Evolutionary conservation across 2,888 invertebrate species (phyloP).

Genomic region (Stenodema calcarata): DNA sequence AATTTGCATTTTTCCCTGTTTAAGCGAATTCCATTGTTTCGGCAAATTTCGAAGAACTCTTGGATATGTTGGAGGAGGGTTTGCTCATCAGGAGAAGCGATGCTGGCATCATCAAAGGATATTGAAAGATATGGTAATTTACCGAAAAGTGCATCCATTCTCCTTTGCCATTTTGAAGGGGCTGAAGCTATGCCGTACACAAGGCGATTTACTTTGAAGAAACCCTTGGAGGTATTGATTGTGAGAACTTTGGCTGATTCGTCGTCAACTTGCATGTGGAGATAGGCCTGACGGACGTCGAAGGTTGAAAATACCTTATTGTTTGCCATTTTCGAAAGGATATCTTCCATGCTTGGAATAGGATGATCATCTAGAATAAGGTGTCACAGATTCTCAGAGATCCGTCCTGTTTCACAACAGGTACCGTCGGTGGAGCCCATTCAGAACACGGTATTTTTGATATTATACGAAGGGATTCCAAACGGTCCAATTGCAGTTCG

Average conservation of each 20-base stretch:
- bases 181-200: not conserved
- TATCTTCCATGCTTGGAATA: slow-evolving; percentile 20
- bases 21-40: not conserved
- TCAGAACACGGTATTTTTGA: slow-evolving; percentile 53
- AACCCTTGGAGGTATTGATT: slow-evolving; percentile 45
- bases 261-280: slow-evolving; percentile 21
- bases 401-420: not conserved
- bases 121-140: not conserved
- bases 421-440: slow-evolving; percentile 59
- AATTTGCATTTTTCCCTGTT: not conserved
- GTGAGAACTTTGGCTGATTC: slow-evolving; percentile 27
- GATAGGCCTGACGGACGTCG: slow-evolving; percentile 40
- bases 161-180: not conserved
- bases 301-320: slow-evolving; percentile 38
- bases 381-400: slow-evolving; percentile 47
- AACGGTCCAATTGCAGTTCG: not conserved
- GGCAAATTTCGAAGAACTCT: not conserved
- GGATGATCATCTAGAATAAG: slow-evolving; percentile 20
- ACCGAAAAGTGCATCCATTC: not conserved
- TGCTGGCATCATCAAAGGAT: not conserved
- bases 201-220: slow-evolving; percentile 17
- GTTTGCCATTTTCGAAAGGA: slow-evolving; percentile 23
- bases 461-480: not conserved
- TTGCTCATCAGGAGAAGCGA: not conserved
- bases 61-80: not conserved